phyloP scores from a whole-genome alignment of 2,888 invertebrate genomes.

The Oxystoma pomonae region DNA sequence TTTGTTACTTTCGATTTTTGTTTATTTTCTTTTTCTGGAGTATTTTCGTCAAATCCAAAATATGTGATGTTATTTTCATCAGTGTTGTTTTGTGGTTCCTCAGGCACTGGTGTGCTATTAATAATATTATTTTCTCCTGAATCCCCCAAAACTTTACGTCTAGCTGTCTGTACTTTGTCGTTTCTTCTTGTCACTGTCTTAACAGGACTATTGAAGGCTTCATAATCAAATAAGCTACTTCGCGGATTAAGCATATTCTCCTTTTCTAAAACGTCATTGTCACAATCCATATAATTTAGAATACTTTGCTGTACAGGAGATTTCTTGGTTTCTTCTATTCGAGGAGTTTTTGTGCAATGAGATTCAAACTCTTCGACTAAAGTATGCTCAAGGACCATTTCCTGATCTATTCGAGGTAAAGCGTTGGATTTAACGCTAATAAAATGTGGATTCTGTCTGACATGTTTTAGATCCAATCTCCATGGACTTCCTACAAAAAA shows the following conservation, averaged over 20 bases:
- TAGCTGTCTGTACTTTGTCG: constrained; percentile 1
- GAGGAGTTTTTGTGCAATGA: neutral
- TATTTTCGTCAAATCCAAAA: constrained; percentile 18
- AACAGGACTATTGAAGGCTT: constrained; percentile 17
- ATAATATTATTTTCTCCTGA: neutral
- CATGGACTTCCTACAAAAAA: constrained; percentile 14
- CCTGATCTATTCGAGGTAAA: constrained; percentile 19
- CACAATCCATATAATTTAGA: constrained; percentile 14
- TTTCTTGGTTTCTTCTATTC: constrained; percentile 1
- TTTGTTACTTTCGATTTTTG: neutral
- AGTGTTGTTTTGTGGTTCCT: neutral
- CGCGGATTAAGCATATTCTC: constrained; percentile 6
- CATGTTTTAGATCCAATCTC: constrained; percentile 8
- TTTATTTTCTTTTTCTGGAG: neutral
- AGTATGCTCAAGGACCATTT: constrained; percentile 17
- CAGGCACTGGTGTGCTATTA: neutral
- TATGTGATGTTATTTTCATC: constrained; percentile 1
- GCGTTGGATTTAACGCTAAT: constrained; percentile 17
- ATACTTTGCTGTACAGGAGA: constrained; percentile 16
- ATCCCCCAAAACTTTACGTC: constrained; percentile 8
- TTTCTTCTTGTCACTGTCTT: constrained; percentile 4
- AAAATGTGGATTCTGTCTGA: constrained; percentile 13
- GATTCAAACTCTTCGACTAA: constrained; percentile 14
- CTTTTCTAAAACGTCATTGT: constrained; percentile 6
- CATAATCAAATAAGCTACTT: constrained; percentile 18